Base-by-base conservation (phyloP, 2,113 vertebrate genomes). In the Labrus mixtus region DNA sequence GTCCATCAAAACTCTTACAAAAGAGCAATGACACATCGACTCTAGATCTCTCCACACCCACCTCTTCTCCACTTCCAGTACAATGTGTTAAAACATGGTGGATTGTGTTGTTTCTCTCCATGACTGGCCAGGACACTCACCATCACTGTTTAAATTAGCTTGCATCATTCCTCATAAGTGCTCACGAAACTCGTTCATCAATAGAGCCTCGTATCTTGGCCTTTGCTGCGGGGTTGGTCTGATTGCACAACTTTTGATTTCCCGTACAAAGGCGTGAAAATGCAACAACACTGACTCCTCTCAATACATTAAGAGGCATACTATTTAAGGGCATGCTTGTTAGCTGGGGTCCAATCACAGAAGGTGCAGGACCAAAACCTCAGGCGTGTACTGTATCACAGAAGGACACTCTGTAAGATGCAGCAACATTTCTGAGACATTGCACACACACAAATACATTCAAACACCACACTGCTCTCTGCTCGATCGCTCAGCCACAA, bases 51-150 rank as follows among this genome's bases (percentile, higher is more conserved):
- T 53, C n/a, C 23, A 48, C 72, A 10, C 51, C 74, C 66, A 58
- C 13, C 8, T 50, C 10, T 73, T 48, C 53, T 41, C 2, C 37
- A 58, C 17, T 2, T 53, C 41, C 67, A 63, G 41, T 54, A 45
- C 66, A 78, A 76, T 37, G 54, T 81, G 73, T 58, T 36, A n/a
- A 73, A 70, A 51, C 10, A 33, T 8, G 19, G 65, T 64, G 50
- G 57, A 85, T 60, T n/a, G n/a, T 23, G 82, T 85, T 63, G 73
- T 10, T 78, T 46, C 36, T 59, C 53, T 54, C 43, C 74, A 67
- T 62, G 65, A 1, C 48, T 7, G n/a, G 23, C 16, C 43, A 76
- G 59, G 45, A 83, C 64, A 51, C 76, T 57, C 59, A 19, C 64
- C 63, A 71, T 50, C 53, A 60, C 65, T 8, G 69, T 63, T 67